Conservation (phyloP, 1,140 invertebrate species). For the Atta texana region DNA sequence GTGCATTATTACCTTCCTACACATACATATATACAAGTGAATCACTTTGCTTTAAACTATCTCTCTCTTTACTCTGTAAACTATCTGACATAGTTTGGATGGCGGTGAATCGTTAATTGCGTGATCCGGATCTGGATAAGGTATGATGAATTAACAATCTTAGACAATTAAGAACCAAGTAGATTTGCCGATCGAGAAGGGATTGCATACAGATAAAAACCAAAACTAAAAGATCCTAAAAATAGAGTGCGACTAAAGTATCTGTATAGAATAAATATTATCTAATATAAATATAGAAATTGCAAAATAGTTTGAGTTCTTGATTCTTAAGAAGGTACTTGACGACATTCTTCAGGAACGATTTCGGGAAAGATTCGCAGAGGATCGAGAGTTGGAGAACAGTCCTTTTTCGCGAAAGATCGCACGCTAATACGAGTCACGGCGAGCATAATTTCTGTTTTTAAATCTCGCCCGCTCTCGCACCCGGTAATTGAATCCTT, state of each 20-base stretch:
- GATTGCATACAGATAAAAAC: not conserved
- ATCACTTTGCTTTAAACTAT: slow-evolving; percentile 17
- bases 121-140: slow-evolving; percentile 11
- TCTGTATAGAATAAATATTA: not conserved
- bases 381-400: not conserved
- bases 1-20: slow-evolving; percentile 6
- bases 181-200: not conserved
- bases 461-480: slow-evolving; percentile 80
- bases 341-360: not conserved
- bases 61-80: no score
- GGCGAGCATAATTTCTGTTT: slow-evolving; percentile 81
- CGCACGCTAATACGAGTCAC: slow-evolving; percentile 64
- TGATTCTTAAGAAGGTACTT: not conserved
- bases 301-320: not conserved
- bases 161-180: slow-evolving; percentile 33
- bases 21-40: not conserved
- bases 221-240: not conserved
- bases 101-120: slow-evolving; percentile 40
- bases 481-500: slow-evolving; percentile 83
- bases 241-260: not conserved
- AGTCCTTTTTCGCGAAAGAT: slow-evolving; percentile 3
- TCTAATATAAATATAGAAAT: not conserved
- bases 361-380: slow-evolving; percentile 15
- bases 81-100: slow-evolving; percentile 41
- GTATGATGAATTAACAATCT: slow-evolving; percentile 29